Conservation (phyloP, 2,888 invertebrate species). For the Pristionchus entomophagus region DNA sequence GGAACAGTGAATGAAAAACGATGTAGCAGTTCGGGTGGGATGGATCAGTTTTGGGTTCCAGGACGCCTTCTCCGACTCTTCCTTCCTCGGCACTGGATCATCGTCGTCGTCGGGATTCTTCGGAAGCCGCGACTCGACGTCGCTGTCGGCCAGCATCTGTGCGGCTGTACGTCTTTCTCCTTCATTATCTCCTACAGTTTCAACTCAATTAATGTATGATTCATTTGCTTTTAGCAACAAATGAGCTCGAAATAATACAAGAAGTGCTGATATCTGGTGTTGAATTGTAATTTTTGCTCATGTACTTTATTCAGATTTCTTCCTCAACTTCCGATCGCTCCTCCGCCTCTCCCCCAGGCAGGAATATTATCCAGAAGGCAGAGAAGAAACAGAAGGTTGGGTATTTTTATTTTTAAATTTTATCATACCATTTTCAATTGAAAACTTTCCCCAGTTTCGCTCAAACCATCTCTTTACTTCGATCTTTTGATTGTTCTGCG, state of each 20-base stretch:
- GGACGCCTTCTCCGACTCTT: slow-evolving; percentile 25
- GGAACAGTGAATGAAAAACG: too few species aligned
- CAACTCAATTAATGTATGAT: too few species aligned
- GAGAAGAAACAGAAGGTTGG: slow-evolving; percentile 31
- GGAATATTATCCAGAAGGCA: slow-evolving; percentile 42
- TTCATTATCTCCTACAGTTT: too few species aligned
- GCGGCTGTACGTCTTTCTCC: not conserved
- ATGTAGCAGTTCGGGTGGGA: too few species aligned
- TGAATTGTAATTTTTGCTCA: too few species aligned
- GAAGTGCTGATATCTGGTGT: too few species aligned
- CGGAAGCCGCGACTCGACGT: not conserved
- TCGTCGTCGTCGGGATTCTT: slow-evolving; percentile 16
- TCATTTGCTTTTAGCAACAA: too few species aligned
- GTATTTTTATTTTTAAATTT: not conserved
- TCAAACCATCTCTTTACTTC: not conserved
- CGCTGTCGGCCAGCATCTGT: not conserved
- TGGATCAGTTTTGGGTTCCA: too few species aligned
- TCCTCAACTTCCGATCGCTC: slow-evolving; percentile 45
- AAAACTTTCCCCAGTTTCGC: not conserved
- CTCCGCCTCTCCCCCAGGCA: slow-evolving; percentile 27
- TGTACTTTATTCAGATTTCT: not conserved
- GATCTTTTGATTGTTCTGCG: not conserved
- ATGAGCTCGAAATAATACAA: too few species aligned
- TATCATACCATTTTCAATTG: not conserved
- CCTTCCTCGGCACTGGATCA: slow-evolving; percentile 13